These are phyloP conservation scores for Polyergus mexicanus DNA, from an alignment of 1,140 invertebrate species.

Conservation along the genomic window DNA sequence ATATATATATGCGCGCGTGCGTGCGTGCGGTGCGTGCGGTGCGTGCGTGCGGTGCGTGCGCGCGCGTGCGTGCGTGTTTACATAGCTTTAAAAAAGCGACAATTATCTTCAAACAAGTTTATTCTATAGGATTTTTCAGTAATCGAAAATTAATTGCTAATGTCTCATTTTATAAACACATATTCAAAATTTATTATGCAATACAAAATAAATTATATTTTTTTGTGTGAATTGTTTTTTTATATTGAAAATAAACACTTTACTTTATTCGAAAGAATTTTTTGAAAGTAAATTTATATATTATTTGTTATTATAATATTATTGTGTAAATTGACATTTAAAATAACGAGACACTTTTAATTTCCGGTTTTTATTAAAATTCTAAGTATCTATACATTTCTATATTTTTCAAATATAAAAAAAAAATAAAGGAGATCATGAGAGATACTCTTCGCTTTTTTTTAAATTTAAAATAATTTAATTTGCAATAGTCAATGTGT, in stretches of 20 bases:
- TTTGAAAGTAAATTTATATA: background rate
- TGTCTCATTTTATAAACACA: background rate
- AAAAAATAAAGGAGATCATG: background rate
- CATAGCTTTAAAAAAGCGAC: background rate
- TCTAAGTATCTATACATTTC: background rate
- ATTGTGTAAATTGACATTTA: constrained; percentile 5
- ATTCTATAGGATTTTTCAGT: background rate
- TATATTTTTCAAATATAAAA: background rate
- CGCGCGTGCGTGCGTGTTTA: background rate
- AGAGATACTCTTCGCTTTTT: background rate
- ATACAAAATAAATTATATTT: background rate
- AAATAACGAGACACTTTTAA: background rate
- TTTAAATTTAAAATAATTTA: constrained; percentile 12
- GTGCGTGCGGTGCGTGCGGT: no score
- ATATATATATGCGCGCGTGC: background rate
- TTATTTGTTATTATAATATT: constrained; percentile 7
- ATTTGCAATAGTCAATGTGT: constrained; percentile 3
- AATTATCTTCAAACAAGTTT: background rate
- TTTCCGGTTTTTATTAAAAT: background rate
- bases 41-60: no score
- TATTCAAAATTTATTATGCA: background rate
- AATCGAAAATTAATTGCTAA: constrained; percentile 22
- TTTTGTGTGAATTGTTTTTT: constrained; percentile 3
- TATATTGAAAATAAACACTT: background rate
- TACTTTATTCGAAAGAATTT: background rate